phyloP scores from a whole-genome alignment of 2,888 invertebrate species.

The Ormyrus thymus region DNA sequence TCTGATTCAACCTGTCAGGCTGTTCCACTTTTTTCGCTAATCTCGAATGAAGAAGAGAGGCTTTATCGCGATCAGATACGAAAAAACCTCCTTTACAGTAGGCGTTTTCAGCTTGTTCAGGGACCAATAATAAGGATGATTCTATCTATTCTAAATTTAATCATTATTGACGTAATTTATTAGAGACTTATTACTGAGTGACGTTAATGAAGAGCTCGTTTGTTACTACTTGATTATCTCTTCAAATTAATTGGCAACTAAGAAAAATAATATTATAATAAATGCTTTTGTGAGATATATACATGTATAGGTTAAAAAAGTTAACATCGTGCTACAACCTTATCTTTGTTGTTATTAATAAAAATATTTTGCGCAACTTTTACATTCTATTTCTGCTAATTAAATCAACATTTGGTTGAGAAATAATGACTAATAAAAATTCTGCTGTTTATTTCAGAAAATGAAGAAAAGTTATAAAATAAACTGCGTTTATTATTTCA shows the following conservation, averaged over 20 bases:
- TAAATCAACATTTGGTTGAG: no score
- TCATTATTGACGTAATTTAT: conserved; percentile 28
- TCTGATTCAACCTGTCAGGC: not conserved
- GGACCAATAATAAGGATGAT: conserved; percentile 30
- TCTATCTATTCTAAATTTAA: conserved; percentile 36
- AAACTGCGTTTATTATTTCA: no score
- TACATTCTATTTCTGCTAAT: no score
- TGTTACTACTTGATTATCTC: not conserved
- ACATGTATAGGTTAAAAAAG: no score
- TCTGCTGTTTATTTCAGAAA: no score
- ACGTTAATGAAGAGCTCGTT: conserved; percentile 6
- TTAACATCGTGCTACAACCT: no score
- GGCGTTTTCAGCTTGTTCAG: not conserved
- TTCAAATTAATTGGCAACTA: not conserved
- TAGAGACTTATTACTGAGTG: conserved; percentile 1
- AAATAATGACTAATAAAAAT: no score
- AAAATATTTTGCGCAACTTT: no score
- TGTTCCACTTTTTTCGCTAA: not conserved
- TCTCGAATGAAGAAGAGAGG: not conserved
- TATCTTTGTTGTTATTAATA: no score
- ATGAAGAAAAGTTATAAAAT: no score
- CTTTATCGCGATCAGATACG: conserved; percentile 28
- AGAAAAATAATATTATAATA: not conserved
- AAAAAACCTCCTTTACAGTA: not conserved
- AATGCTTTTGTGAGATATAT: not conserved